phyloP scores from a whole-genome alignment of 2,113 vertebrate species.

The Gadus chalcogrammus region DNA sequence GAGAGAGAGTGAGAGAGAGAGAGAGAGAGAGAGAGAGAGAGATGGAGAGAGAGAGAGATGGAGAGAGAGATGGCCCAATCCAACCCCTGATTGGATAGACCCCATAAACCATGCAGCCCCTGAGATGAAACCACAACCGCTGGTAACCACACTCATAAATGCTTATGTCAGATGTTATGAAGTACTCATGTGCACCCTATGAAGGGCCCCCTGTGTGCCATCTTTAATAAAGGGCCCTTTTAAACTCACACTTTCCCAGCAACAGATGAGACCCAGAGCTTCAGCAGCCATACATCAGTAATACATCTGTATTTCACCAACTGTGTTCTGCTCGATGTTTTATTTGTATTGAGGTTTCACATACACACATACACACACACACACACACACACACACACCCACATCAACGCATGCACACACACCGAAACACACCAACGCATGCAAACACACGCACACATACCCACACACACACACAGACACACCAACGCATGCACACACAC shows the following conservation, averaged over 20 bases:
- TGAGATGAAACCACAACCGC: constrained; percentile 52
- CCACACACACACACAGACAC: too few relatives aligned
- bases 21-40: too few relatives aligned
- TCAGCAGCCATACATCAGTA: constrained; percentile 36
- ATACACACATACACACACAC: too few relatives aligned
- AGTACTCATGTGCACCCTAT: constrained; percentile 55
- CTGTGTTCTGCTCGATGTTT: constrained; percentile 30
- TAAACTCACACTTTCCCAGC: constrained; percentile 45
- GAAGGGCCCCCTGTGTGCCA: constrained; percentile 64
- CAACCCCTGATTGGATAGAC: constrained; percentile 33
- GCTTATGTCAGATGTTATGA: constrained; percentile 67
- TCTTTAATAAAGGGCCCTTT: constrained; percentile 62
- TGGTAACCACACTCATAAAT: constrained; percentile 60
- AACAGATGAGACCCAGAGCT: constrained; percentile 59
- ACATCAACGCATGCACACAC: too few relatives aligned
- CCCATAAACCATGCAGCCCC: constrained; percentile 46
- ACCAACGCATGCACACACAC: too few relatives aligned
- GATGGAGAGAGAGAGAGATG: background rate
- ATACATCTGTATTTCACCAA: constrained; percentile 54
- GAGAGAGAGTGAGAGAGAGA: too few relatives aligned
- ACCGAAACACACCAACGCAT: too few relatives aligned
- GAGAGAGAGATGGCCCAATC: constrained; percentile 19
- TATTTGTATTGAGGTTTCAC: too few relatives aligned
- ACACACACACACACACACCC: too few relatives aligned
- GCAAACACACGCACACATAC: too few relatives aligned